Evolutionary conservation across 2,888 invertebrate genomes (phyloP), one percentile per base, ranked within the genome.

Genomic region (Drosophila anomelani): DNA sequence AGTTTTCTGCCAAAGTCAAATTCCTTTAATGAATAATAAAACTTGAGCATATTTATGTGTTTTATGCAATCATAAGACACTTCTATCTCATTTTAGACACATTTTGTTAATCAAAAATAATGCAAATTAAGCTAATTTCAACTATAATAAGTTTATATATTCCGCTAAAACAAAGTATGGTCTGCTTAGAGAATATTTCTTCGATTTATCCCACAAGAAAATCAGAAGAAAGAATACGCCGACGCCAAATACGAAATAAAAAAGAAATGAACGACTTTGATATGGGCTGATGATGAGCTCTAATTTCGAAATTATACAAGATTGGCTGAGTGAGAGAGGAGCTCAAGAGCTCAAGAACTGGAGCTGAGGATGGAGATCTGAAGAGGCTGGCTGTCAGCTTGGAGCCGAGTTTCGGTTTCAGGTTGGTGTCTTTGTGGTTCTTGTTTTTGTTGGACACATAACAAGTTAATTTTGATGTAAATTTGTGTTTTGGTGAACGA

Each of bases 401-500:
- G 43, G 54, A 55, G 70, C 72, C 60, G 44, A 71, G 71, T 79
- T 75, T 67, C 54, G 53, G 61, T 43, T 73, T 73, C 55, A 59
- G 63, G 51, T 63, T 62, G 76, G 29, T 71, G 72, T 71, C 56
- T 68, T 17, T 54, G 54, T 46, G 20, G 41, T 44, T 58, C 32
- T 57, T 44, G 34, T 41, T 62, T 59, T 53, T 69, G 54, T 67
- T 74, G 59, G 71, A 55, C 80, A 69, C 67, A 84, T 82, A 87
- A 88, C 87, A 88, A 87, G 85, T 86, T 86, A 88, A 87, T 87
- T 87, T 87, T 82, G 76, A 88, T 87, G 87, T 87, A 87, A 86
- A 87, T 86, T 88, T 80, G 60, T 76, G 70, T 78, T 79, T 84
- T 71, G 76, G 80, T 78, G 71, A 62, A 34, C 55, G 55, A 55